Base-by-base conservation (phyloP, 2,888 invertebrate genomes). In the Molorchus minor region DNA sequence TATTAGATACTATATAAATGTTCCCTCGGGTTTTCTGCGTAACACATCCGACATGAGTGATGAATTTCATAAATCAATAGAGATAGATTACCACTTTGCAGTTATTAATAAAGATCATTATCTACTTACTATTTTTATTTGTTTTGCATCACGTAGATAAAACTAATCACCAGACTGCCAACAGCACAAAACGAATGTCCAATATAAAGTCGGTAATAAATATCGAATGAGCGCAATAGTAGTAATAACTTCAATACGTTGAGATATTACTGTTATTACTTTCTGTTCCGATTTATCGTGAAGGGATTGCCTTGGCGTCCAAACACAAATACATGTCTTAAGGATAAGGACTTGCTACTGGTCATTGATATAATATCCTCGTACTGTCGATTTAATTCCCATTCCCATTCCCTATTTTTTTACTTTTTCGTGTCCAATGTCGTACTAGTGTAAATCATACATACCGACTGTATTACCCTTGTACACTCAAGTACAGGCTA, bases 1-100 rank as follows among this genome's bases (percentile, higher is more conserved):
- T 45, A 62, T 60, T 60, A 57, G 4, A 3, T 5, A 5, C 56
- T 47, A 56, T 61, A 64, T 62, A 61, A 54, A 58, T 52, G 58
- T 60, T 58, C 47, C 56, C 44, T 35, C 58, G 43, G 61, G 54
- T 60, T 41, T 41, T 17, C 58, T 46, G 57, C 49, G 59, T 57
- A 65, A 58, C 57, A 49, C 46, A 43, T 40, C 33, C 58, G 58
- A 58, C 61, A 63, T 65, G 61, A 67, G 60, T 61, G 68, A 68
- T 68, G 64, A 64, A 65, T 61, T 52, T 51, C 54, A 68, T 68
- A 68, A 68, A 65, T 68, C 64, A 65, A 64, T 64, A 63, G 41
- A 62, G 65, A 68, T 64, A 55, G 58, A 68, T 62, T 58, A 64
- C 57, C 51, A 45, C 64, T 56, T 46, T 64, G 49, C 58, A 56